Evolutionary conservation across 1,140 invertebrate species (phyloP).

Genomic region (Andricus grossulariae): DNA sequence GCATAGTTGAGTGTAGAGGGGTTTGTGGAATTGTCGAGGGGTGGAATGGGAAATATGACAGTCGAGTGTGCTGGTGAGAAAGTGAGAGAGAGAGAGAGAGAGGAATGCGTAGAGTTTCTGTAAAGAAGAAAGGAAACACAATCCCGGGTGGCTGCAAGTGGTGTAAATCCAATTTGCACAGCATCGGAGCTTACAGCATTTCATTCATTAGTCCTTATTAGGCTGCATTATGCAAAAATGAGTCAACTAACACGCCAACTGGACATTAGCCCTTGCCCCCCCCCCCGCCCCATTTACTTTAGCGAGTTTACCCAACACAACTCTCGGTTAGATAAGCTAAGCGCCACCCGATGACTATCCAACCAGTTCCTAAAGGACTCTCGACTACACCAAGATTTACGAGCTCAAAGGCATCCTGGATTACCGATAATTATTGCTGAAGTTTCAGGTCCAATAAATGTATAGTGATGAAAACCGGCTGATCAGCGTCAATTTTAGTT

Average conservation of each 20-base stretch:
- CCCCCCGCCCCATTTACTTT: constrained; percentile 6
- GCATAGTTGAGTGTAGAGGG: constrained; percentile 16
- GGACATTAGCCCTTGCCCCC: constrained; percentile 50
- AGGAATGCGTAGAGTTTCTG: neutral
- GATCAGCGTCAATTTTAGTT: too few relatives aligned
- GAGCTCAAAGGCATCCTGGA: neutral
- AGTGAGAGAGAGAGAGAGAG: neutral
- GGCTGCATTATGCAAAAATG: constrained; percentile 69
- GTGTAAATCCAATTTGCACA: constrained; percentile 65
- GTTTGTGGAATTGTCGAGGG: neutral
- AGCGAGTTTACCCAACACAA: neutral
- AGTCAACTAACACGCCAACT: constrained; percentile 50
- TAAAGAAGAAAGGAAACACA: neutral
- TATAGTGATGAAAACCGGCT: too few relatives aligned
- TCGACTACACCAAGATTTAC: neutral
- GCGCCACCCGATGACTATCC: constrained; percentile 39
- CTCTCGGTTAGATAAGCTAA: constrained; percentile 43
- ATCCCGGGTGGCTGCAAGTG: constrained; percentile 50
- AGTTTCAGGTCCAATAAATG: neutral
- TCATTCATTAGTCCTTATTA: constrained; percentile 69
- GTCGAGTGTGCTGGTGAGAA: neutral
- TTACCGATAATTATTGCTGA: neutral
- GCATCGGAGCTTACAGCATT: constrained; percentile 56
- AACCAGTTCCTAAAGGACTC: constrained; percentile 17
- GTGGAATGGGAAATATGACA: constrained; percentile 31